Percentiles rank a stretch among this genome's conserved stretches.
These are phyloP conservation scores for Micromesistius poutassou DNA, from an alignment of 2,797 vertebrate species.

Conservation along the genomic window DNA sequence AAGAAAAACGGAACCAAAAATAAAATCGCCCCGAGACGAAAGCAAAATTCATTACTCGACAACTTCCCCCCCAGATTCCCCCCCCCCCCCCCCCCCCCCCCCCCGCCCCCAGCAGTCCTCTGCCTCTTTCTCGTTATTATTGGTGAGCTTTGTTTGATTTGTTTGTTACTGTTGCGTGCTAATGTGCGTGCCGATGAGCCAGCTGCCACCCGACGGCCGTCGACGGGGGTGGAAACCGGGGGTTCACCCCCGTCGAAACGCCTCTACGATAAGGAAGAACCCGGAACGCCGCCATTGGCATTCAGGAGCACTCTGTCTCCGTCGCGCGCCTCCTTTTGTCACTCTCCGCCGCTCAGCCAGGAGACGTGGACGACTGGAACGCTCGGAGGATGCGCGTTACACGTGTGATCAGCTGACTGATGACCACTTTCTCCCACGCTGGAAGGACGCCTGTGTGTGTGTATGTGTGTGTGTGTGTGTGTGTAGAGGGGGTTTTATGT, in stretches of 20 bases:
- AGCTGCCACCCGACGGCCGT: neutral
- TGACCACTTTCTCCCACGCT: neutral
- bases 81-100: too few species aligned
- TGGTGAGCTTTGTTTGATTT: constrained; percentile 22
- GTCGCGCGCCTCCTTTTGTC: neutral
- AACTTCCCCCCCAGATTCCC: constrained; percentile 27
- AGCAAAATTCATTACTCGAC: constrained; percentile 45
- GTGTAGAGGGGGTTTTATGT: neutral
- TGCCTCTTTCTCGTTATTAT: constrained; percentile 28
- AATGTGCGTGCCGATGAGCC: neutral
- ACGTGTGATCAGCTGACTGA: constrained; percentile 1
- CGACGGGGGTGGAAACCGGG: neutral
- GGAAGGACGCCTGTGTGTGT: neutral
- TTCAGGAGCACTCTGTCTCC: neutral
- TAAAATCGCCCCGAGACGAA: constrained; percentile 25
- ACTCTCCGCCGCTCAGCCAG: neutral
- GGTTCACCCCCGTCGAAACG: neutral
- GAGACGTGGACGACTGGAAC: neutral
- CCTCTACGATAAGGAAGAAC: neutral
- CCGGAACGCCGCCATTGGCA: neutral
- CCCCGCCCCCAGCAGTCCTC: too few species aligned
- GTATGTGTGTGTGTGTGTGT: neutral
- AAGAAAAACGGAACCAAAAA: too few species aligned
- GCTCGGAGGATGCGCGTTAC: neutral
- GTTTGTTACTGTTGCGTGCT: neutral